Evolutionary conservation across 2,797 vertebrate genomes (phyloP).

Genomic region (Bucorvus abyssinicus): DNA sequence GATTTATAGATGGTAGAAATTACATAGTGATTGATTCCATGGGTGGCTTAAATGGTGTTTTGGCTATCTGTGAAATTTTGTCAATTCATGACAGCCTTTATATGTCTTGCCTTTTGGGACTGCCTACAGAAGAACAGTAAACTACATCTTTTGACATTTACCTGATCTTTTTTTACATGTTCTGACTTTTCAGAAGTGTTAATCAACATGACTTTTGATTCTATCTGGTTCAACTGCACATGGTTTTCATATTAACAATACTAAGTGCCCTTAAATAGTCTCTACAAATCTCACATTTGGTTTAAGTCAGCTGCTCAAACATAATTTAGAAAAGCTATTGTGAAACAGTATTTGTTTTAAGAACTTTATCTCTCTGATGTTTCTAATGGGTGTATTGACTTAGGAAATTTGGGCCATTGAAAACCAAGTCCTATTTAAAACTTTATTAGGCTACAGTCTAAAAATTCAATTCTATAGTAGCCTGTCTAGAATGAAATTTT

Average conservation of each 20-base stretch:
- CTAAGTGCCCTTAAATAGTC: background rate
- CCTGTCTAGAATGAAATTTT: background rate
- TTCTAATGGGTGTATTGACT: background rate
- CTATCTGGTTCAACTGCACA: background rate
- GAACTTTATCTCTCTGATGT: background rate
- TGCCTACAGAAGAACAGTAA: background rate
- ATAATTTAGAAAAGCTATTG: background rate
- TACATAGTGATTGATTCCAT: background rate
- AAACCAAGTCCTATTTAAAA: background rate
- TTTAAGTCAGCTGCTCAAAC: background rate
- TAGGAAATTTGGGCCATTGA: background rate
- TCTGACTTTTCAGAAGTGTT: background rate
- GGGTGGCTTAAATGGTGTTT: background rate
- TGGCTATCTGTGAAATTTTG: background rate
- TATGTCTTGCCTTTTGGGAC: background rate
- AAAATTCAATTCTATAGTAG: background rate
- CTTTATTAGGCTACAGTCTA: background rate
- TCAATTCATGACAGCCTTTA: background rate
- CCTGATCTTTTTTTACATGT: too few species aligned
- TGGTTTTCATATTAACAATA: background rate
- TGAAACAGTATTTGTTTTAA: background rate
- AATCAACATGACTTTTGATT: background rate
- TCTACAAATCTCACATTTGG: background rate
- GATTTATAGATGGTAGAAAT: background rate
- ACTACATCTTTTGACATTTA: background rate